Evolutionary conservation across 2,888 invertebrate genomes (phyloP), one percentile per base, ranked within the genome.

Genomic region (Acronicta alni): DNA sequence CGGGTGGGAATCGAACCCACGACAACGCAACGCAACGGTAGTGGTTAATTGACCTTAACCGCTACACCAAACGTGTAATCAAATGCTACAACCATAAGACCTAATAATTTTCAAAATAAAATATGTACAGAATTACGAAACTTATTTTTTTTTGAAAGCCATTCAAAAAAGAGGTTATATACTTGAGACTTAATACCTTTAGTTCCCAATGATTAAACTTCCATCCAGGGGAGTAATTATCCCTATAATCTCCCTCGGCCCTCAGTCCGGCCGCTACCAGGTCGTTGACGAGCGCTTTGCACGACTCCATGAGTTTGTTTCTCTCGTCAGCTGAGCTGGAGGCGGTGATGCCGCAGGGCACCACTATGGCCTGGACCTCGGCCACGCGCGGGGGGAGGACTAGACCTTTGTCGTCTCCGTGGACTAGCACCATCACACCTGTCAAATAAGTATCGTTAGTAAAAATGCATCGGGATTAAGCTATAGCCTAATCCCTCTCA

Each of bases 151-250:
- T 4, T 7, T 6, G 1, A 26, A 9, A 7, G 26, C 9, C 26
- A 7, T 23, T 23, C 7, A 7, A 6, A 7, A 26, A 26, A 10
- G 1, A 10, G 1, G 10, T 9, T 10, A 10, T 1, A 10, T 1
- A 2, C 10, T 26, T 26, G 1, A 10, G 2, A 10, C 16, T 10
- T 35, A 65, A 67, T 83, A 96, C 97, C 95, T 99, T 99, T 35
- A 99, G 91, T 87, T 99, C 99, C 99, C 99, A 99, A 84, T 99
- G 98, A 86, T 99, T 99, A 88, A 98, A 99, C 92, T 99, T 99
- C 99, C 99, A 99, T 0, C 99, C 99, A 0, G 99, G 99, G 14
- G 99, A 99, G 87, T 99, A 99, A 90, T 99, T 99, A 81, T 98
- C 98, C 54, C 99, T 95, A 69, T 97, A 96, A 90, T 99, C 99